phyloP scores from a whole-genome alignment of 2,888 invertebrate genomes.

The Harpalus rubripes region DNA sequence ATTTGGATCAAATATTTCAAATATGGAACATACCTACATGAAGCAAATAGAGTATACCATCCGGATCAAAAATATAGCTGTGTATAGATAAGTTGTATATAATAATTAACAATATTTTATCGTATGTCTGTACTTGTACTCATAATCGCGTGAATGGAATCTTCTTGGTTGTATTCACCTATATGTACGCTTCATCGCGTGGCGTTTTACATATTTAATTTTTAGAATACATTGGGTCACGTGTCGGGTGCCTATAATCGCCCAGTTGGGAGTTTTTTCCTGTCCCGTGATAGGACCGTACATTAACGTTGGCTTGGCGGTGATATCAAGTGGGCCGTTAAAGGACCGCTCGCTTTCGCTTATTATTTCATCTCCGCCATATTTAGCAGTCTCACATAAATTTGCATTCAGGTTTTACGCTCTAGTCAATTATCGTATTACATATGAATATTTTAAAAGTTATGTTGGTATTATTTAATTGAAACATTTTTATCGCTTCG shows the following conservation, averaged over 20 bases:
- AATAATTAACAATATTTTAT: too few species aligned
- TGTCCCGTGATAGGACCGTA: background rate
- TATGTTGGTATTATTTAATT: too few species aligned
- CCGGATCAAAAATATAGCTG: too few species aligned
- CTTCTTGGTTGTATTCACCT: too few species aligned
- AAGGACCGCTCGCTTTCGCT: slow-evolving; percentile 31
- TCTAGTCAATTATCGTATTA: background rate
- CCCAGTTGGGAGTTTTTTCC: background rate
- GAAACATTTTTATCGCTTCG: too few species aligned
- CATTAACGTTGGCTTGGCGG: background rate
- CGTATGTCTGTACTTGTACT: too few species aligned
- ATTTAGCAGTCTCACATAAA: background rate
- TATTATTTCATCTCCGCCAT: slow-evolving; percentile 20
- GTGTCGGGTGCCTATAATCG: slow-evolving; percentile 19
- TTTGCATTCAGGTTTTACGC: background rate
- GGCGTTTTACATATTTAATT: slow-evolving; percentile 32
- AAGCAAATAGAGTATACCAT: too few species aligned
- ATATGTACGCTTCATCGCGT: background rate
- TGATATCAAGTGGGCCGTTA: slow-evolving; percentile 45
- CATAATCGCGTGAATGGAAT: too few species aligned
- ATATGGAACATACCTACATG: too few species aligned
- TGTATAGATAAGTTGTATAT: too few species aligned
- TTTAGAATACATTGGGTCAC: slow-evolving; percentile 7
- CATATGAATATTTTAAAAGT: too few species aligned
- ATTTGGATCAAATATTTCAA: too few species aligned